Percentiles rank a stretch among this genome's conserved stretches.
phyloP scores from a whole-genome alignment of 2,797 vertebrate species.

The Gallinago stenura region DNA sequence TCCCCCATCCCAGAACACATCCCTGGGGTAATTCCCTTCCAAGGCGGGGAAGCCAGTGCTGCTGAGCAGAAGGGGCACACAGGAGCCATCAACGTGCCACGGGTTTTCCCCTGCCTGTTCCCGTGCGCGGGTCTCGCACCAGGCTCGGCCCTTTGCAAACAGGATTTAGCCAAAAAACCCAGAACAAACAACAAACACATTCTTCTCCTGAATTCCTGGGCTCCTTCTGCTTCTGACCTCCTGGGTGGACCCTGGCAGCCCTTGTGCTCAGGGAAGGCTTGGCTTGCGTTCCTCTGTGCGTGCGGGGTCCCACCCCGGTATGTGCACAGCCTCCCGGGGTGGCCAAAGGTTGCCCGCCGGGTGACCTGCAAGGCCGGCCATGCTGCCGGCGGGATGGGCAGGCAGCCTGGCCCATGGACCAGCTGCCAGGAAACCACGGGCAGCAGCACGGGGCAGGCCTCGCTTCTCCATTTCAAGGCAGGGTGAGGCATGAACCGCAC shows the following conservation, averaged over 20 bases:
- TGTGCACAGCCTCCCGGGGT: not conserved
- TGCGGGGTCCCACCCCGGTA: not conserved
- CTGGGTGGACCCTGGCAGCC: not conserved
- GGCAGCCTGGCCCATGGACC: not conserved
- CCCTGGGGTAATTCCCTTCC: not conserved
- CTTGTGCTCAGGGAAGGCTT: fast-evolving
- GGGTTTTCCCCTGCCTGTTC: not conserved
- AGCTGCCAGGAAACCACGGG: not conserved
- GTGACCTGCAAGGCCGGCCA: fast-evolving
- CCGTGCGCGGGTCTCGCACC: fast-evolving
- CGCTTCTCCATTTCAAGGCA: not conserved
- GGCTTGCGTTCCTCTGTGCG: not conserved
- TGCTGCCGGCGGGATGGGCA: not conserved
- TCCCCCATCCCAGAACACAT: fast-evolving
- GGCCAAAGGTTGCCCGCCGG: fast-evolving
- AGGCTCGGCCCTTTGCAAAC: not conserved
- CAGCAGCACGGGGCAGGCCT: not conserved
- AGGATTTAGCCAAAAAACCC: not conserved
- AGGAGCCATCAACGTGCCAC: not conserved
- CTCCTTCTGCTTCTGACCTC: not conserved
- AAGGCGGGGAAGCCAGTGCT: not conserved
- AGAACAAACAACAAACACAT: not conserved
- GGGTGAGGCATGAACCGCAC: not conserved
- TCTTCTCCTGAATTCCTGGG: not conserved
- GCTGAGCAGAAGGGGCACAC: not conserved